Evolutionary conservation across 1,140 invertebrate species (phyloP), one percentile per base, ranked within the genome.

Genomic region (Sogatella furcifera): DNA sequence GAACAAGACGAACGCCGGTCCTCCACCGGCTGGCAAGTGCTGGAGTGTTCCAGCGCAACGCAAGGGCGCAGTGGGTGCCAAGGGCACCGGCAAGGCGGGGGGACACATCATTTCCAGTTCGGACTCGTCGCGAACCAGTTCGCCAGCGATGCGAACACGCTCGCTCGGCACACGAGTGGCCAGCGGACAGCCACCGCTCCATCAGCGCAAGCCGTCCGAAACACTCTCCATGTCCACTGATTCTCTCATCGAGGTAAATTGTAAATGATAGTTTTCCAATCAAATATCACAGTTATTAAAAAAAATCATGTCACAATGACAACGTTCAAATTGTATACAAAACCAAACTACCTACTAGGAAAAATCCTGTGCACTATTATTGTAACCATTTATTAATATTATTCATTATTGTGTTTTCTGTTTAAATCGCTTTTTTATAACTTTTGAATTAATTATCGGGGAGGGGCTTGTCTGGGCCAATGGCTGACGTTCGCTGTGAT

Each of bases 61-160:
- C 8, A n/a, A 43, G 13, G 34, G 34, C 4, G 15, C 28, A 2
- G 53, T n/a, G 19, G 61, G 14, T 17, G 11, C 34, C 34, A 38
- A 38, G 34, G 34, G 34, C 8, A 10, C 3, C 34, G 61, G 28
- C 52, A 42, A n/a, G 43, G 52, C 31, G 8, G 38, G 43, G 11
- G 58, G 58, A 13, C 21, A 41, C 6, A 77, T 76, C 68, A 78
- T 78, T 64, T 82, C 74, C 62, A 83, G 76, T 14, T 84, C 73
- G 38, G 81, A 79, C 69, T 84, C 83, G 0, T 82, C 81, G 4
- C 70, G 83, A 52, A 84, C 81, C 52, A 84, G 83, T 0, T 84
- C 83, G 69, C 84, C 84, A 11, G 83, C 82, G 0, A 77, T 81
- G 66, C 79, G 79, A 55, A 38, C 34, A 10, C 76, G 80, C 52